Evolutionary conservation across 2,888 invertebrate species (phyloP).

Genomic region (Busseola fusca): DNA sequence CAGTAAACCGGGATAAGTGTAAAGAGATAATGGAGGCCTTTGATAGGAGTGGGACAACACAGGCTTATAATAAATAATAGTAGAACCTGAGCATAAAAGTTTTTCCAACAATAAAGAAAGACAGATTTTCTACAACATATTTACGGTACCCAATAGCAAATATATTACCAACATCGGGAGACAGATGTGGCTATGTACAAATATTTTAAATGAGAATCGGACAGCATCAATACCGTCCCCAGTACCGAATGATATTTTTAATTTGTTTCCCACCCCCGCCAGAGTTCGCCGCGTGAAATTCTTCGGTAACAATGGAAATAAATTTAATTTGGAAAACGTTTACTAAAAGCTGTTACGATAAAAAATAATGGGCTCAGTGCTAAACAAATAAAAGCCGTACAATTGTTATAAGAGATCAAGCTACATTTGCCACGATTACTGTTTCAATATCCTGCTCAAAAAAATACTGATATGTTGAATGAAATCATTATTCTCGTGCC

Average conservation of each 20-base stretch:
- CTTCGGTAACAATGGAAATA: slow-evolving; percentile 37
- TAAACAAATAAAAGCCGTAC: slow-evolving; percentile 11
- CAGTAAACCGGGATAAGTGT: no score
- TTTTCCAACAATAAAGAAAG: background rate
- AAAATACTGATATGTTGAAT: background rate
- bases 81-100: background rate
- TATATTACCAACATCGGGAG: background rate
- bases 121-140: background rate
- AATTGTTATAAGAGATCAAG: background rate
- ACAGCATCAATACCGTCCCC: background rate
- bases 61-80: no score
- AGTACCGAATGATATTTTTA: slow-evolving; percentile 42
- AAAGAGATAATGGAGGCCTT: no score
- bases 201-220: slow-evolving; percentile 31
- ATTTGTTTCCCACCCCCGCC: slow-evolving; percentile 33
- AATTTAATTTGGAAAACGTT: slow-evolving; percentile 35
- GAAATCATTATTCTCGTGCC: background rate
- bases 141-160: slow-evolving; percentile 3
- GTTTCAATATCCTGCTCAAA: background rate
- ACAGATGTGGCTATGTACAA: background rate
- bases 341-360: background rate
- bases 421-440: background rate
- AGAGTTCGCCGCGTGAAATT: slow-evolving; percentile 9
- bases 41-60: no score
- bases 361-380: slow-evolving; percentile 18